phyloP scores from a whole-genome alignment of 1,140 invertebrate genomes.

The Ostrea denselamellosa region DNA sequence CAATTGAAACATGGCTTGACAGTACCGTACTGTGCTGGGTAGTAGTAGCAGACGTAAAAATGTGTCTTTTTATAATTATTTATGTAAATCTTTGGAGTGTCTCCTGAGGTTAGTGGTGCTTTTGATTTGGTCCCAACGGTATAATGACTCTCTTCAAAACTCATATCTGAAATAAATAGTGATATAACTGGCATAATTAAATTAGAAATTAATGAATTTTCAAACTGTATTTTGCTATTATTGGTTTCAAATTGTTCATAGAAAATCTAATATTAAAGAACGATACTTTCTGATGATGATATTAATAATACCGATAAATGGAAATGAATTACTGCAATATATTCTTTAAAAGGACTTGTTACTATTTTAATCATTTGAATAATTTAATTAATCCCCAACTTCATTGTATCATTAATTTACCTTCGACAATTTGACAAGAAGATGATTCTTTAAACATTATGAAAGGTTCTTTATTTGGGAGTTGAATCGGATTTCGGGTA shows the following conservation, averaged over 20 bases:
- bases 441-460: constrained; percentile 31
- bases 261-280: no score
- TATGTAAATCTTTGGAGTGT: not conserved
- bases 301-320: no score
- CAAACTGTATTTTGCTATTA: no score
- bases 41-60: constrained; percentile 14
- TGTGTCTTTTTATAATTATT: not conserved
- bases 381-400: no score
- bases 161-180: not conserved
- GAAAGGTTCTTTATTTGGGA: constrained; percentile 33
- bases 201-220: no score
- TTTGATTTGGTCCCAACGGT: not conserved
- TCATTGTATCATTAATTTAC: not conserved
- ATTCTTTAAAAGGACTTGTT: no score
- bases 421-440: not conserved
- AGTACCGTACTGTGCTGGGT: not conserved
- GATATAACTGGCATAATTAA: no score
- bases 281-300: no score
- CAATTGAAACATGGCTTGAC: no score
- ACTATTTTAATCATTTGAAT: no score
- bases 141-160: not conserved
- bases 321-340: no score
- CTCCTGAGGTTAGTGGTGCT: not conserved
- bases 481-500: constrained; percentile 7
- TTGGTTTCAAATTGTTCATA: no score